Base-by-base conservation (phyloP, 2,797 vertebrate species). In the Pygocentrus nattereri region DNA sequence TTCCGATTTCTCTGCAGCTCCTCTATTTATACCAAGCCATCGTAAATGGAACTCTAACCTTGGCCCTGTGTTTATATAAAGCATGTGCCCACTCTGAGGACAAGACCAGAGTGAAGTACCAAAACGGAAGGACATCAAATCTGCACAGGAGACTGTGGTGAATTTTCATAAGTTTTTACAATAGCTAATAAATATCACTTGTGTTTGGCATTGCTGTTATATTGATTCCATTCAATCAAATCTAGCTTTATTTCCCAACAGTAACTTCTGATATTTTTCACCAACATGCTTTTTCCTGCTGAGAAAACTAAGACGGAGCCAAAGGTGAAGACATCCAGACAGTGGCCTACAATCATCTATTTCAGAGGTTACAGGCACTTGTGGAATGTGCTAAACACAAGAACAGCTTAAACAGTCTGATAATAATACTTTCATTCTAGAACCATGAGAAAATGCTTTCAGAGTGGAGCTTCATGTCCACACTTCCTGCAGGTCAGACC, bases 311-410 rank as follows among this genome's bases (percentile, higher is more conserved):
- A 0, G 38, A 4, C 12, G n/a, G 38, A 65, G 62, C 31, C 21
- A 47, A 69, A 69, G 65, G n/a, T 69, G 38, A 44, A 69, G 21
- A 69, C 65, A 69, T 47, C n/a, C n/a, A 69, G 38, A 69, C 65
- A 64, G 31, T 10, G 21, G 8, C 87, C 82, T 59, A 44, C 78
- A 80, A 82, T 87, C 64, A 59, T 71, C 34, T 65, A 82, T 86
- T 85, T 88, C 38, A 82, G 72, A 81, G 71, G 79, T 74, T 44
- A 64, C 64, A 87, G 81, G 54, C 21, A 83, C 61, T 82, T 47
- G 44, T 67, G 76, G 80, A 90, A 86, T 68, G 72, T 76, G 49
- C 34, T 67, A 81, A 82, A 76, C 56, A 56, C 3, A 69, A 70
- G 38, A 58, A 31, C 49, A 16, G 31, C n/a, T 67, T 72, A 72